Evolutionary conservation across 2,797 vertebrate species (phyloP).

Genomic region (Pantherophis vulpinus): DNA sequence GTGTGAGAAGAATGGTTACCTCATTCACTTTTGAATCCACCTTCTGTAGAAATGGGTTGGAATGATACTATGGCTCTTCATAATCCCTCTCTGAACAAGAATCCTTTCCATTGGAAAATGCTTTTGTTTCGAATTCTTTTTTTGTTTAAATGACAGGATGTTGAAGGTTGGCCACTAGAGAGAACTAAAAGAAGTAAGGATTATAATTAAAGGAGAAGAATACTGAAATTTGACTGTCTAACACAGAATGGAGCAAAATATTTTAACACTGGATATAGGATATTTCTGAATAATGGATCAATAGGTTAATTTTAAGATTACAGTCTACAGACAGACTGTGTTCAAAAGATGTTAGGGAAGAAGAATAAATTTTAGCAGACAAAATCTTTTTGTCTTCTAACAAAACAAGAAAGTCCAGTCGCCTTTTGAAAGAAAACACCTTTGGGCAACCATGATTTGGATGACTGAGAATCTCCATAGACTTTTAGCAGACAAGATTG

Average conservation of each 20-base stretch:
- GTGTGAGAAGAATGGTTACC: neutral
- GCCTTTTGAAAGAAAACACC: neutral
- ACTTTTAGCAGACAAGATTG: neutral
- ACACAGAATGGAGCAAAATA: neutral
- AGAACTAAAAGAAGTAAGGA: neutral
- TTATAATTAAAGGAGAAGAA: neutral
- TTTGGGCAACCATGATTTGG: neutral
- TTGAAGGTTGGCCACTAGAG: neutral
- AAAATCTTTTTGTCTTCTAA: neutral
- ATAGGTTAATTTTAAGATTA: neutral
- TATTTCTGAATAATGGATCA: neutral
- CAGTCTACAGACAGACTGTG: neutral
- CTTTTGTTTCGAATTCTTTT: neutral
- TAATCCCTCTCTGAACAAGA: neutral
- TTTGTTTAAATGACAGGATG: neutral
- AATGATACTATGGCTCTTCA: neutral
- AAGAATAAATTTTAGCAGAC: neutral
- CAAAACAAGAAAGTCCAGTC: neutral
- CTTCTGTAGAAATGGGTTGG: neutral
- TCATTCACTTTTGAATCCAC: neutral
- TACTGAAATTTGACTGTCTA: neutral
- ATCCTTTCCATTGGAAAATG: neutral
- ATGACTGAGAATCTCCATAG: neutral
- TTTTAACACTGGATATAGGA: neutral
- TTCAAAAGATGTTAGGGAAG: neutral